Evolutionary conservation across 1,140 invertebrate species (phyloP).

Genomic region (Venustaconcha ellipsiformis): DNA sequence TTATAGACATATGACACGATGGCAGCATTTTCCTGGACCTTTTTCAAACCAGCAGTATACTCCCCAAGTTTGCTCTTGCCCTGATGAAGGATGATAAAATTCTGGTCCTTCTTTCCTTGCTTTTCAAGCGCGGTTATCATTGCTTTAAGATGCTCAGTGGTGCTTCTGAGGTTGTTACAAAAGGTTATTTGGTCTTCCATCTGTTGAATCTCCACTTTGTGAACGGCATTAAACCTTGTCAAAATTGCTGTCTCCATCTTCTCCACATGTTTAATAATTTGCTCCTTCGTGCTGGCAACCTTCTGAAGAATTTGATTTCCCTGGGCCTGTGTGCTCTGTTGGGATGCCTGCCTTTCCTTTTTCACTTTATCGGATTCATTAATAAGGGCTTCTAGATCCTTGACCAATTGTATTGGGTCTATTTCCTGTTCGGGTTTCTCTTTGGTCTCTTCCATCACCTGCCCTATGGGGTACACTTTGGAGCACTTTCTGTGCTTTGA

Average conservation of each 20-base stretch:
- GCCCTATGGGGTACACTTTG: slow-evolving; percentile 13
- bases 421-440: too few species aligned
- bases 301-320: slow-evolving; percentile 27
- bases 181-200: slow-evolving; percentile 28
- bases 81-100: slow-evolving; percentile 26
- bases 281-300: slow-evolving; percentile 21
- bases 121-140: slow-evolving; percentile 17
- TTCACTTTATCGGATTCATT: slow-evolving; percentile 19
- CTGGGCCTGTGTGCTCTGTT: slow-evolving; percentile 19
- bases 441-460: slow-evolving; percentile 6
- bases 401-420: slow-evolving; percentile 14
- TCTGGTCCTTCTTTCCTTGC: slow-evolving; percentile 16
- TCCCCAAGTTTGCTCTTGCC: slow-evolving; percentile 23
- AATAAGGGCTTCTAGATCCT: slow-evolving; percentile 19
- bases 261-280: slow-evolving; percentile 25
- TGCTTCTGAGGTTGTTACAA: slow-evolving; percentile 31
- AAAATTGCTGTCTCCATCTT: slow-evolving; percentile 26
- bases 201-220: slow-evolving; percentile 20
- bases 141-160: slow-evolving; percentile 25
- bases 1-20: slow-evolving; percentile 25
- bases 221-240: slow-evolving; percentile 24
- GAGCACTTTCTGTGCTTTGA: slow-evolving; percentile 24
- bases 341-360: slow-evolving; percentile 24
- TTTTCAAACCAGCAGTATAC: slow-evolving; percentile 14
- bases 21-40: slow-evolving; percentile 24